Conservation (phyloP, 2,888 invertebrate species). For the Tipula confusa region DNA sequence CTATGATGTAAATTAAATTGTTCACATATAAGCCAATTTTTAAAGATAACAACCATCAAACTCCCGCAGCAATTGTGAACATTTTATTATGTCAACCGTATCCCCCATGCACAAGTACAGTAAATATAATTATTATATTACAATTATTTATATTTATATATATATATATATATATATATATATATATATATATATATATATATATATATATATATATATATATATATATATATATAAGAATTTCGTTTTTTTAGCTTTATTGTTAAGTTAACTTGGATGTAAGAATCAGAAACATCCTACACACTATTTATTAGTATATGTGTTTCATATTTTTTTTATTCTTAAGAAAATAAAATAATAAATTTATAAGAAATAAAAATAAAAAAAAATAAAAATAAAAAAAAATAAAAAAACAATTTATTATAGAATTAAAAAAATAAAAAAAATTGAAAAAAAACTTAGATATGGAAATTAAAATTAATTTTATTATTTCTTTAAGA, state of each 20-base stretch:
- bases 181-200: no score
- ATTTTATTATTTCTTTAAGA: constrained; percentile 9
- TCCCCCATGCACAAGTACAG: not conserved
- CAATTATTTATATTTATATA: not conserved
- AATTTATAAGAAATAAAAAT: not conserved
- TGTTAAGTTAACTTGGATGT: not conserved
- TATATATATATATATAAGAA: not conserved
- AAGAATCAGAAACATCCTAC: not conserved
- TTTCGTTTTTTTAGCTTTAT: not conserved
- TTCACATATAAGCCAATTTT: not conserved
- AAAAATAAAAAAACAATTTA: not conserved
- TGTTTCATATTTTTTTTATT: not conserved
- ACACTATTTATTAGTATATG: not conserved
- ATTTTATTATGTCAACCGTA: not conserved
- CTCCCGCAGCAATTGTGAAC: not conserved
- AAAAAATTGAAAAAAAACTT: not conserved
- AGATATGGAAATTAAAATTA: not conserved
- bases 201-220: not conserved
- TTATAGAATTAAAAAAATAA: constrained; percentile 6
- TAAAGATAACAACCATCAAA: not conserved
- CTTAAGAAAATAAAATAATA: not conserved
- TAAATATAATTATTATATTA: not conserved
- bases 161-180: no score
- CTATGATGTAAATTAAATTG: not conserved
- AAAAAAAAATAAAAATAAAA: not conserved